phyloP scores from a whole-genome alignment of 2,888 invertebrate genomes.

The Phalera bucephala region DNA sequence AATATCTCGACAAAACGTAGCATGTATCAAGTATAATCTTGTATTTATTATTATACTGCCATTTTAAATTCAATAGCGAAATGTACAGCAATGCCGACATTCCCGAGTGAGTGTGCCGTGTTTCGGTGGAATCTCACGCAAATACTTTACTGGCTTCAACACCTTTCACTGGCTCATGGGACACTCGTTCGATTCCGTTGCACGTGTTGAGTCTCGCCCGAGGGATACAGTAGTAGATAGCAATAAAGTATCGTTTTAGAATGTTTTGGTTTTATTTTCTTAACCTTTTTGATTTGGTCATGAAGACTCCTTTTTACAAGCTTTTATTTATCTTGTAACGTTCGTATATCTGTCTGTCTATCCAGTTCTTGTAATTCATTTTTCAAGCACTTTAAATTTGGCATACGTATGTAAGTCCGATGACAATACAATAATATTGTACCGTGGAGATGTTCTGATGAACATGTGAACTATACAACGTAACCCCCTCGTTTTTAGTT shows the following conservation, averaged over 20 bases:
- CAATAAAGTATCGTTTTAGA: conserved; percentile 67
- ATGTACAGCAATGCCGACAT: conserved; percentile 45
- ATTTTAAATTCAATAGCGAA: conserved; percentile 33
- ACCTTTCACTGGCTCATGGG: conserved; percentile 47
- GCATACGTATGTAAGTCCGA: too few relatives aligned
- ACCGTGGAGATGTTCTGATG: too few relatives aligned
- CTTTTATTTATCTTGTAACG: too few relatives aligned
- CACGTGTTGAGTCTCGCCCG: conserved; percentile 23
- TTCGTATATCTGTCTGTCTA: too few relatives aligned
- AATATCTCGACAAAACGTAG: conserved; percentile 20
- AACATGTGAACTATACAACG: too few relatives aligned
- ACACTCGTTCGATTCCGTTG: conserved; percentile 29
- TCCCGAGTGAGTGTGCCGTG: conserved; percentile 37
- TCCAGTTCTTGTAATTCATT: too few relatives aligned
- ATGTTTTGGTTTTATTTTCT: conserved; percentile 34
- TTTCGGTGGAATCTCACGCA: conserved; percentile 56
- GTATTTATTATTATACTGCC: conserved; percentile 38
- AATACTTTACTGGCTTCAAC: conserved; percentile 63
- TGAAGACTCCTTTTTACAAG: too few relatives aligned
- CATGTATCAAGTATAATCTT: conserved; percentile 17
- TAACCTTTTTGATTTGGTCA: too few relatives aligned
- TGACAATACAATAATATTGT: too few relatives aligned
- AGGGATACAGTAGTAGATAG: conserved; percentile 67
- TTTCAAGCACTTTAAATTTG: too few relatives aligned
- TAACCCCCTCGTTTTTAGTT: too few relatives aligned